A percentile compares a stretch with the other conserved stretches of the same genome.
Conservation (phyloP, 1,140 invertebrate species). For the Bombus huntii region DNA sequence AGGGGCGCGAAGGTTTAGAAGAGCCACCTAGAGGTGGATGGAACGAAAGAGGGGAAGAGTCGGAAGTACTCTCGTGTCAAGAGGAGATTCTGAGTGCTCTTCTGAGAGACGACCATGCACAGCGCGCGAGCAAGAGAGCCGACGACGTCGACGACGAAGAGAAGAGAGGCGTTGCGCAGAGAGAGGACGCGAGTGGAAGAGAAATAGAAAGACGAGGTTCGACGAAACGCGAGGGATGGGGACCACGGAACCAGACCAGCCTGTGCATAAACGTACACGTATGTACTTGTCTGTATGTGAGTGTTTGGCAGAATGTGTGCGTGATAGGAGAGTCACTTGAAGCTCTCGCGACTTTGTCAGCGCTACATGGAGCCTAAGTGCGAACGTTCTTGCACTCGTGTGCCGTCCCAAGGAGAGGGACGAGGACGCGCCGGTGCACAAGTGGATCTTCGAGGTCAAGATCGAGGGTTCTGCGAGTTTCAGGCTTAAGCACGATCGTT, state of each 20-base stretch:
- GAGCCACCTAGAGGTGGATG: constrained; percentile 79
- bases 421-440: constrained; percentile 62
- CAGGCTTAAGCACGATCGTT: constrained; percentile 68
- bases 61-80: constrained; percentile 78
- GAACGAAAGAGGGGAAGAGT: constrained; percentile 73
- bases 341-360: constrained; percentile 80
- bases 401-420: constrained; percentile 70
- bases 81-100: constrained; percentile 77
- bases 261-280: background rate
- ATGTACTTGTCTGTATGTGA: background rate
- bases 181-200: background rate
- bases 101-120: constrained; percentile 69
- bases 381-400: constrained; percentile 72
- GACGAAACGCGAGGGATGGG: constrained; percentile 21
- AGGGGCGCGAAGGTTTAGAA: constrained; percentile 60
- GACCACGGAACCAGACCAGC: constrained; percentile 11
- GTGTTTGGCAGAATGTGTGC: constrained; percentile 3
- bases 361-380: constrained; percentile 75
- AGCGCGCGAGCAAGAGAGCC: constrained; percentile 22
- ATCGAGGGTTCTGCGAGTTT: constrained; percentile 65
- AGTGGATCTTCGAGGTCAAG: constrained; percentile 72
- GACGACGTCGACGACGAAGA: background rate
- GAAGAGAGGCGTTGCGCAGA: background rate
- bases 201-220: constrained; percentile 18
- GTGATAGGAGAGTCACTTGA: constrained; percentile 61